phyloP scores from a whole-genome alignment of 1,140 invertebrate species.

The Orussus abietinus region DNA sequence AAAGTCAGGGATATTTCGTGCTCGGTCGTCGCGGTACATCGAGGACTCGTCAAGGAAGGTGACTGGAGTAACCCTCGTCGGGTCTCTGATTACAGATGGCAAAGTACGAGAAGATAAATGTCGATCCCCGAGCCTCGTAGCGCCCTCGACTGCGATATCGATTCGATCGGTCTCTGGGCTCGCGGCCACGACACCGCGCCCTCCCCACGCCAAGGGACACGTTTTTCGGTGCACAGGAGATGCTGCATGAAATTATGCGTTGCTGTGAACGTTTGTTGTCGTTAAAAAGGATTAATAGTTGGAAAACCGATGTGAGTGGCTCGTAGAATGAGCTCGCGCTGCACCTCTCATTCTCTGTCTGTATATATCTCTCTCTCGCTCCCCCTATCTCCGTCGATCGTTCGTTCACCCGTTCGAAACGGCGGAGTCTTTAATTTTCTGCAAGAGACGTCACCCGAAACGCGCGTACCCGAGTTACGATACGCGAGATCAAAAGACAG shows the following conservation, averaged over 20 bases:
- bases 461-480: slow-evolving; percentile 8
- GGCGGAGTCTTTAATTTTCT: slow-evolving; percentile 2
- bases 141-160: slow-evolving; percentile 13
- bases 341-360: too few relatives aligned
- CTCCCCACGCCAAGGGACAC: slow-evolving; percentile 10
- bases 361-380: too few relatives aligned
- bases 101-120: slow-evolving; percentile 24
- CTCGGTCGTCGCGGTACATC: slow-evolving; percentile 17
- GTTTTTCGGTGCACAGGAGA: slow-evolving; percentile 27
- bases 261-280: slow-evolving; percentile 30
- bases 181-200: background rate
- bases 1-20: slow-evolving; percentile 16
- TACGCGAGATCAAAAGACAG: slow-evolving; percentile 21
- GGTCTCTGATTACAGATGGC: slow-evolving; percentile 37
- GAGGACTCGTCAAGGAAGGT: slow-evolving; percentile 20
- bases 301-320: slow-evolving; percentile 32
- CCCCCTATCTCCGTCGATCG: slow-evolving; percentile 16
- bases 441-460: slow-evolving; percentile 4
- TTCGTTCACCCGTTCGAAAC: slow-evolving; percentile 10
- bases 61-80: slow-evolving; percentile 22
- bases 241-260: slow-evolving; percentile 28
- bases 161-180: background rate
- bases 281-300: slow-evolving; percentile 33
- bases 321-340: slow-evolving; percentile 28
- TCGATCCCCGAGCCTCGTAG: slow-evolving; percentile 25